These are phyloP conservation scores for Habropoda laboriosa DNA, from an alignment of 1,140 invertebrate species.

Conservation along the genomic window DNA sequence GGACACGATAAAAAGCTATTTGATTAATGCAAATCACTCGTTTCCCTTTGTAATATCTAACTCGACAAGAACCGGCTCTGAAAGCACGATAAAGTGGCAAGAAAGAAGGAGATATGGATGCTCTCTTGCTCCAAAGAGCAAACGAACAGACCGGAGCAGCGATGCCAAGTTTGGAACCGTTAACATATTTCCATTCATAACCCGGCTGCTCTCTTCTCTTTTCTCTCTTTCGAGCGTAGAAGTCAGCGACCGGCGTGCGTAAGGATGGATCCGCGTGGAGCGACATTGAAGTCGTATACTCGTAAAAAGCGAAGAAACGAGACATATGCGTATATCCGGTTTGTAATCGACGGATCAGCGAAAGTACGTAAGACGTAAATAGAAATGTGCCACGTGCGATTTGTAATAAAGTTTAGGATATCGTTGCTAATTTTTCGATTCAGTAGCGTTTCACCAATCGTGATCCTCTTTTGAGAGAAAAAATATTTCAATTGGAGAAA, in stretches of 20 bases:
- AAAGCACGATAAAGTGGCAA: background rate
- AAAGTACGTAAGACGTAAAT: background rate
- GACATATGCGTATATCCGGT: conserved; percentile 4
- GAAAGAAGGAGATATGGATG: background rate
- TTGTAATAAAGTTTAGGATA: background rate
- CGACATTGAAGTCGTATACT: conserved; percentile 57
- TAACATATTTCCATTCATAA: conserved; percentile 67
- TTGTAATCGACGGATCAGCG: background rate
- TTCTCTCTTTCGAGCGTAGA: conserved; percentile 22
- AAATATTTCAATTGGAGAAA: too few relatives aligned
- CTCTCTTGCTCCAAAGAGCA: background rate
- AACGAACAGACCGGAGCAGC: conserved; percentile 14
- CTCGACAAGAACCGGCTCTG: background rate
- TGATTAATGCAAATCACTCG: conserved; percentile 9
- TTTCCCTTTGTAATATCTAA: background rate
- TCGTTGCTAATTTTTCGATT: background rate
- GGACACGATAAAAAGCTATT: background rate
- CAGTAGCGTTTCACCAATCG: too few relatives aligned
- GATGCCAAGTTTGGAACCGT: conserved; percentile 57
- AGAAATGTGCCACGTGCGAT: background rate
- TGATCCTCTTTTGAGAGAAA: too few relatives aligned
- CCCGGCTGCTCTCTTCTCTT: conserved; percentile 1
- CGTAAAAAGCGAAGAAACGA: conserved; percentile 29
- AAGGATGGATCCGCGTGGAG: conserved; percentile 39
- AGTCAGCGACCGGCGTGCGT: conserved; percentile 61